phyloP scores from a whole-genome alignment of 1,140 invertebrate species.

The Calliopsis andreniformis region DNA sequence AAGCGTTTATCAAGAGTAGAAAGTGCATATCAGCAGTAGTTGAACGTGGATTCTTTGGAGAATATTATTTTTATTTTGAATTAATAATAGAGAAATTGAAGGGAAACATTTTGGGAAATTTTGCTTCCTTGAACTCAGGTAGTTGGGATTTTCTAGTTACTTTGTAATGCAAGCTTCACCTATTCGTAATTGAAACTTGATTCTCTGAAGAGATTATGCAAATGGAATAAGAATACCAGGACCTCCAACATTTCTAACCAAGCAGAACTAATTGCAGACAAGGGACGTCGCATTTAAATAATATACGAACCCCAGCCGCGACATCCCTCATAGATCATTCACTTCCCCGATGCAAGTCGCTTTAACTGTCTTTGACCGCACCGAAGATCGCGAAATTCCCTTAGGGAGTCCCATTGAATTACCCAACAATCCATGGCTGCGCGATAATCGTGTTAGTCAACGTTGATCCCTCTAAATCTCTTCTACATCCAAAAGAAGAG shows the following conservation, averaged over 20 bases:
- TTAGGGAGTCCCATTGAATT: not conserved
- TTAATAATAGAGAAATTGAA: no score
- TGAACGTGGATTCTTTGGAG: no score
- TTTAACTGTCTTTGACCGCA: not conserved
- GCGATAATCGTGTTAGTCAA: constrained; percentile 21
- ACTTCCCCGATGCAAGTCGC: not conserved
- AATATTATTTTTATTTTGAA: no score
- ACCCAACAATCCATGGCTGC: not conserved
- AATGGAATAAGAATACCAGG: not conserved
- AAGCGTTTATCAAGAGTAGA: no score
- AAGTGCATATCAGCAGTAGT: no score
- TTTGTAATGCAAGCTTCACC: no score
- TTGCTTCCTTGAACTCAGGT: no score
- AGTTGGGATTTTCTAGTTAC: no score
- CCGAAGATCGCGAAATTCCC: not conserved
- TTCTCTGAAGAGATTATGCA: not conserved
- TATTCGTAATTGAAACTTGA: not conserved
- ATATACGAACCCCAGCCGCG: constrained; percentile 1
- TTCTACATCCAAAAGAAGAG: not conserved
- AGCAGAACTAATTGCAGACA: not conserved
- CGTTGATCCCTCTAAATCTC: not conserved
- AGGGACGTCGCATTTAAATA: constrained; percentile 29
- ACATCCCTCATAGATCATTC: constrained; percentile 21
- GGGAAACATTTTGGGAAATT: no score
- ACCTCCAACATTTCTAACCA: not conserved